A percentile compares a stretch with the other conserved stretches of the same genome.
Conservation (phyloP, 2,113 vertebrate species). For the Chionodraco myersi region DNA sequence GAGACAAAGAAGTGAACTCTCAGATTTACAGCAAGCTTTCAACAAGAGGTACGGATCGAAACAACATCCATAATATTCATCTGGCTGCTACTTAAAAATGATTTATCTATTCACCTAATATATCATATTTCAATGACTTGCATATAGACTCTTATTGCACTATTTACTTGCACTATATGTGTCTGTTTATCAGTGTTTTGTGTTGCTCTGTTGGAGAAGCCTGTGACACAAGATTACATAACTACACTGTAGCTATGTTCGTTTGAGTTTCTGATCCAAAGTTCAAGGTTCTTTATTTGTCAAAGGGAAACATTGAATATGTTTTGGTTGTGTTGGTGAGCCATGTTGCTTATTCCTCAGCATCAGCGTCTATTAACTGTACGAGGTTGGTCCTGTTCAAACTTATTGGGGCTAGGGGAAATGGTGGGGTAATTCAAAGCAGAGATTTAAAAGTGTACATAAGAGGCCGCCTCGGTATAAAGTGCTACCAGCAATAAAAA, state of each 20-base stretch:
- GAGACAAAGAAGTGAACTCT: conserved; percentile 98
- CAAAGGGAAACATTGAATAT: neutral
- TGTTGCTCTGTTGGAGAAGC: too few relatives aligned
- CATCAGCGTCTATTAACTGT: conserved; percentile 62
- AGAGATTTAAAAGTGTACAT: conserved; percentile 86
- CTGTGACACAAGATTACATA: too few relatives aligned
- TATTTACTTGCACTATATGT: too few relatives aligned
- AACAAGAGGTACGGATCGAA: conserved; percentile 86
- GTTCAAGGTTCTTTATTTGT: too few relatives aligned
- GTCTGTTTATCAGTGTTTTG: too few relatives aligned
- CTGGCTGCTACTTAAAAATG: too few relatives aligned
- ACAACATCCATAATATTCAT: too few relatives aligned
- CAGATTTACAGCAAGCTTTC: conserved; percentile 99
- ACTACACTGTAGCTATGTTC: too few relatives aligned
- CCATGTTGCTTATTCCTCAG: conserved; percentile 38
- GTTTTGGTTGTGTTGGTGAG: conserved; percentile 16
- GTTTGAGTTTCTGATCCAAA: too few relatives aligned
- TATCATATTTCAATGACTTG: too few relatives aligned
- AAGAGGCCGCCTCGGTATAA: conserved; percentile 85
- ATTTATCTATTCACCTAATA: too few relatives aligned
- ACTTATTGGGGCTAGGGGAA: conserved; percentile 78
- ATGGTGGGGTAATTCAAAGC: conserved; percentile 87
- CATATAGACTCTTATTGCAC: too few relatives aligned
- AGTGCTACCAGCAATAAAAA: conserved; percentile 88
- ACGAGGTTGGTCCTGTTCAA: conserved; percentile 74